Base-by-base conservation (phyloP, 2,888 invertebrate genomes). In the Epicampocera succincta region DNA sequence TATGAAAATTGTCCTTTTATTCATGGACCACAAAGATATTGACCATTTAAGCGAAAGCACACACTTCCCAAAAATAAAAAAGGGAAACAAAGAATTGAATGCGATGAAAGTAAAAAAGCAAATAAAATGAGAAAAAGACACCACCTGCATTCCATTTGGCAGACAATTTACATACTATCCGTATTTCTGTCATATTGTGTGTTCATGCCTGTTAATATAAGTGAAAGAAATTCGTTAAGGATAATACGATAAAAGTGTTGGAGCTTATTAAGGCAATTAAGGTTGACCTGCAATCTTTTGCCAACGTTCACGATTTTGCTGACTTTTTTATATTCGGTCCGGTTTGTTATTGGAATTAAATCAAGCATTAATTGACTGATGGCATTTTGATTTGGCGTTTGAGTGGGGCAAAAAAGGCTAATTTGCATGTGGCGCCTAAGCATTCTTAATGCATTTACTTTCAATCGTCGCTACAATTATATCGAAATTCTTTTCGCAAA, bases 1-100 rank as follows among this genome's bases (percentile, higher is more conserved):
- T 73, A 73, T 79, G 79, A 79, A 78, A 79, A 79, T 60, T 73
- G 73, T 73, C 56, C 79, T 79, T 73, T 79, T 79, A 68, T 74
- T 56, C 61, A 79, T 56, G 73, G 61, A 73, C 79, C 72, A 74
- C 79, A 79, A 79, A 68, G 60, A 79, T 73, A 74, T 79, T 79
- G 68, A 38, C 68, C 73, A 61, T 73, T 79, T 73, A 79, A 79
- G 78, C 66, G 66, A 73, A 48, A 76, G 69, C 61, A 69, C 69
- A 69, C 54, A 75, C 42, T 50, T 63, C 29, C 52, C 25, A 44
- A 21, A 66, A 40, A 50, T 50, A 54, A 44, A 38, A 5, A 56
- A 11, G 40, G 40, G n/a, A 25, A 25, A 61, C 19, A 54, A 46
- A 54, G 44, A 60, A n/a, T 50, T 29, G 33, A 63, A 71, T 71